Conservation (phyloP, 2,888 invertebrate genomes). For the Pristionchus arcanus region DNA sequence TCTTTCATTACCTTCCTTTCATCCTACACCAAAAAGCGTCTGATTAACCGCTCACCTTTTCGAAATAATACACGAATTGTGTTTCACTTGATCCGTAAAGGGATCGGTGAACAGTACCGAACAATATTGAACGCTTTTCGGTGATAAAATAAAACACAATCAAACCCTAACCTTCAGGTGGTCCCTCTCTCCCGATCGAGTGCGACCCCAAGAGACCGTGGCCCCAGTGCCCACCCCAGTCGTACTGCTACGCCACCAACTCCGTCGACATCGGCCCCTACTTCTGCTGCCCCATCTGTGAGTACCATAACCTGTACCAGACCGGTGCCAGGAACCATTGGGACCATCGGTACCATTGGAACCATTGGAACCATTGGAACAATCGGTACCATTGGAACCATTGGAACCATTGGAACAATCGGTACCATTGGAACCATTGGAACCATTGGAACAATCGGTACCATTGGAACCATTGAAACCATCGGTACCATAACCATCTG, state of each 20-base stretch:
- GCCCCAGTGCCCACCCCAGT: slow-evolving; percentile 79
- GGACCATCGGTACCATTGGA: neutral
- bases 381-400: neutral
- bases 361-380: too few species aligned
- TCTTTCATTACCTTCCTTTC: neutral
- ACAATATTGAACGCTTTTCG: neutral
- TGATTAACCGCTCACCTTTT: too few species aligned
- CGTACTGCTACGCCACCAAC: slow-evolving; percentile 79
- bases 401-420: neutral
- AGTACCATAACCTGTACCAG: slow-evolving; percentile 60
- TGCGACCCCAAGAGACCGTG: slow-evolving; percentile 79
- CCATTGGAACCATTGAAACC: neutral
- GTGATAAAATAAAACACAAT: neutral
- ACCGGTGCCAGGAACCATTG: neutral
- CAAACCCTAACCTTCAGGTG: slow-evolving; percentile 56
- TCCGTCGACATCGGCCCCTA: slow-evolving; percentile 79
- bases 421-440: neutral
- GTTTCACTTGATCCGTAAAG: neutral
- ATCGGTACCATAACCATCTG: neutral
- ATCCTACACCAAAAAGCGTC: too few species aligned
- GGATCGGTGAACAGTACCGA: neutral
- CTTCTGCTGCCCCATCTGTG: slow-evolving; percentile 79
- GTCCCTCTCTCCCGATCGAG: slow-evolving; percentile 77
- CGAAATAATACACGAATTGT: neutral
- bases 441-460: neutral